Base-by-base conservation (phyloP, 1,140 invertebrate species). In the Platyura marginata region DNA sequence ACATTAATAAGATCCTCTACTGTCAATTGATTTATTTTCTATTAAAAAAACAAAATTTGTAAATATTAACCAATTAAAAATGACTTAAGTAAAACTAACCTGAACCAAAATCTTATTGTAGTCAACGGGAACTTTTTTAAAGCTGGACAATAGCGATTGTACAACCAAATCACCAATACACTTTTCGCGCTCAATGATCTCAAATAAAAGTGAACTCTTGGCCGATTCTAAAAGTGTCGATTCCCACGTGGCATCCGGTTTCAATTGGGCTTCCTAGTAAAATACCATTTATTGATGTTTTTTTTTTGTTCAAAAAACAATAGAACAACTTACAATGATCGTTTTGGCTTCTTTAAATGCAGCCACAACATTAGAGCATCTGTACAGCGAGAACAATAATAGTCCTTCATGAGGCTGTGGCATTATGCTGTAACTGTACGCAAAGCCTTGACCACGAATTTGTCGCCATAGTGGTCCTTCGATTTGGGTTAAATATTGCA, bases 401-500 rank as follows among this genome's bases (percentile, higher is more conserved):
- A 79, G 53, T 0, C 78, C 81, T 61, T 83, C 76, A 51, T 79
- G 71, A 13, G 72, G 67, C 47, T 68, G 64, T 6, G 70, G 49
- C 39, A 61, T 57, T 16, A 87, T 70, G 32, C 64, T 68, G 62
- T 79, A 89, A 34, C 72, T 65, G 61, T 94, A 94, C 1, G 87
- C 72, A n/a, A 88, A 67, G 6, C 88, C 88, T 48, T 77, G 72
- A 21, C 88, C 88, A 53, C 88, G 67, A 45, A 93, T 78, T 55
- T 79, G 70, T 44, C 73, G 73, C 84, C 85, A 93, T 71, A 93
- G 75, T 22, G 88, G 87, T 25, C 90, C 88, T 75, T 92, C 87
- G 0, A 80, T 64, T 64, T 92, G 88, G 11, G 73, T 81, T 34
- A 93, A 72, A 64, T 92, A 93, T 57, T 90, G 81, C 36, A 90